Evolutionary conservation across 2,888 invertebrate genomes (phyloP).

Genomic region (Apodemia zela): DNA sequence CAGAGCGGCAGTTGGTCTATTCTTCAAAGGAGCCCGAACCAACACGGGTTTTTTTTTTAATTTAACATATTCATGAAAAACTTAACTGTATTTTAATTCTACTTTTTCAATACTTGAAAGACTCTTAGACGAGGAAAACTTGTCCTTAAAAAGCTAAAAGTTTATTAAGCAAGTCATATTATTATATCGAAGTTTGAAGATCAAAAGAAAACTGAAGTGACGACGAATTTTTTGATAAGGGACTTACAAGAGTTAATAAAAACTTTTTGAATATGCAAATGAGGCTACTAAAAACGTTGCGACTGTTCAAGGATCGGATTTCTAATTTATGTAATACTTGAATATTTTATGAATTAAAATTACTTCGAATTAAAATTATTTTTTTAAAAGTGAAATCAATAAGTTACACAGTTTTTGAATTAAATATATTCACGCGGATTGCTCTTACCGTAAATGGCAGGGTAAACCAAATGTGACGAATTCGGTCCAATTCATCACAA

Average conservation of each 20-base stretch:
- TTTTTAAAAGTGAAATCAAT: too few species aligned
- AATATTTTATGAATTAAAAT: background rate
- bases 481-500: too few species aligned
- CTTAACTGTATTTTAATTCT: background rate
- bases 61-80: background rate
- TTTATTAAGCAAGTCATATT: background rate
- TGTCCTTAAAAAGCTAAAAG: background rate
- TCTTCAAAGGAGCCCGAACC: too few species aligned
- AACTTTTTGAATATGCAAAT: conserved; percentile 8
- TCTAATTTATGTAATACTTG: background rate
- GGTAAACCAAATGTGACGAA: too few species aligned
- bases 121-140: background rate
- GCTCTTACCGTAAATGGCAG: too few species aligned
- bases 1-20: too few species aligned
- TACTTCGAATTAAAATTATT: too few species aligned
- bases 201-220: conserved; percentile 5
- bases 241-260: conserved; percentile 8
- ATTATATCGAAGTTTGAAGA: conserved; percentile 14
- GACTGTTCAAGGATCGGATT: background rate
- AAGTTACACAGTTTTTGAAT: too few species aligned
- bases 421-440: too few species aligned
- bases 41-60: too few species aligned
- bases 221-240: conserved; percentile 5
- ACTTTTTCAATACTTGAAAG: background rate
- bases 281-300: conserved; percentile 1